These are phyloP conservation scores for Coccyzus lansbergi DNA, from an alignment of 2,797 vertebrate genomes.

Conservation along the genomic window DNA sequence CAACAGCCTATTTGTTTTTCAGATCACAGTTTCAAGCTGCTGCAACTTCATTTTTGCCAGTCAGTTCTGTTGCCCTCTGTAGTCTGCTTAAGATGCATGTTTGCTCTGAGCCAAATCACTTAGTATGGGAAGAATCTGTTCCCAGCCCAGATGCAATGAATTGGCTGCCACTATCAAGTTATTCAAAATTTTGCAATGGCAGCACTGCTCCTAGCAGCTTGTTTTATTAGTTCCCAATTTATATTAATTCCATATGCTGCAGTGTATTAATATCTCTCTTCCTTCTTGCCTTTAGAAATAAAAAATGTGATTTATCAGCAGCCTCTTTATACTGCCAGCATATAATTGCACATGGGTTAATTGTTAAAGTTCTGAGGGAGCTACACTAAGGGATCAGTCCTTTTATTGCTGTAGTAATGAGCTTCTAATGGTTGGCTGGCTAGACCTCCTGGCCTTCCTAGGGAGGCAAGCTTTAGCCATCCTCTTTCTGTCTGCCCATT, in stretches of 20 bases:
- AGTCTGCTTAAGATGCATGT: background rate
- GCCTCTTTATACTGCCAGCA: constrained; percentile 70
- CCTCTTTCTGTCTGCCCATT: constrained; percentile 40
- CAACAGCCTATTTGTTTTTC: background rate
- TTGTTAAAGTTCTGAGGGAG: constrained; percentile 80
- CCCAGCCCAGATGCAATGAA: background rate
- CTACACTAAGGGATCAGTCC: constrained; percentile 81
- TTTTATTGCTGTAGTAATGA: constrained; percentile 83
- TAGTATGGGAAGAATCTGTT: background rate
- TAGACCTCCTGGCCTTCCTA: constrained; percentile 59
- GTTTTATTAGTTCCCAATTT: constrained; percentile 69
- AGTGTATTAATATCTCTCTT: constrained; percentile 74
- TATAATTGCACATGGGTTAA: constrained; percentile 85
- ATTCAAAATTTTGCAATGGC: constrained; percentile 53
- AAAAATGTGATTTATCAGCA: constrained; percentile 79
- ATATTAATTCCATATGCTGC: constrained; percentile 82
- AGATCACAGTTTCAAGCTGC: background rate
- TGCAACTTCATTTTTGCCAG: background rate
- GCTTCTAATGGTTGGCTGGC: constrained; percentile 82
- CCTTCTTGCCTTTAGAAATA: constrained; percentile 72
- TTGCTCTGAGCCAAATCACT: background rate
- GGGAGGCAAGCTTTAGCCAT: constrained; percentile 70
- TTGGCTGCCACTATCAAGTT: constrained; percentile 16
- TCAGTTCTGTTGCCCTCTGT: background rate
- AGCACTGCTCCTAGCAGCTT: constrained; percentile 51